Evolutionary conservation across 2,797 vertebrate genomes (phyloP), one percentile per base, ranked within the genome.

Genomic region (Macropus fuliginosus): DNA sequence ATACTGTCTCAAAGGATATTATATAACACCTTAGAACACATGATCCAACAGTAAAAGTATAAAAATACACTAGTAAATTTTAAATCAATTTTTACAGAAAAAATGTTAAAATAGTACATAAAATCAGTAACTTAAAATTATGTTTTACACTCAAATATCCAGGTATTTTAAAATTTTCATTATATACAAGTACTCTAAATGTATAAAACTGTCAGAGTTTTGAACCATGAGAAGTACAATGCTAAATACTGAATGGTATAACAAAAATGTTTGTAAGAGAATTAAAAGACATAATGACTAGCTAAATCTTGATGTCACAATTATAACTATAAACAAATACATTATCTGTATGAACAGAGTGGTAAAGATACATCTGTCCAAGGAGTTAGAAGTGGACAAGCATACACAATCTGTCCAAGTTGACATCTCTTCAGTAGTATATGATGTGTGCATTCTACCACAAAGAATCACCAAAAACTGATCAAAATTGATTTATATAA

Each of bases 191-290:
- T 74, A 40, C 18, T 66, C 34, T 40, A 40, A 74, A 74, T 74
- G n/a, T 92, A 94, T 92, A 92, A 91, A 11, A 55, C 14, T 90
- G 50, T 50, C 40, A 94, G 55, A 12, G 34, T 94, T 95, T 92
- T 92, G 21, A 62, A 59, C 93, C 55, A 52, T 90, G 40, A 96
- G 74, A 95, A 91, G 95, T 91, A 93, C 50, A 95, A 34, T 66
- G 62, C 10, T 93, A 93, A 62, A 66, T 34, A 96, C 46, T 91
- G 55, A 91, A 92, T 11, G 29, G 29, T 74, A 21, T 93, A 10
- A 95, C 74, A 74, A 91, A 34, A 91, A 12, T 93, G 56, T 66
- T 66, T 16, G 54, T 3, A 27, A 21, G 66, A 40, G 12, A 92
- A 87, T 89, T 95, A 62, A 11, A 27, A 21, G 89, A 13, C 66